These are phyloP conservation scores for Eupeodes latifasciatus DNA, from an alignment of 2,888 invertebrate genomes.

Conservation along the genomic window DNA sequence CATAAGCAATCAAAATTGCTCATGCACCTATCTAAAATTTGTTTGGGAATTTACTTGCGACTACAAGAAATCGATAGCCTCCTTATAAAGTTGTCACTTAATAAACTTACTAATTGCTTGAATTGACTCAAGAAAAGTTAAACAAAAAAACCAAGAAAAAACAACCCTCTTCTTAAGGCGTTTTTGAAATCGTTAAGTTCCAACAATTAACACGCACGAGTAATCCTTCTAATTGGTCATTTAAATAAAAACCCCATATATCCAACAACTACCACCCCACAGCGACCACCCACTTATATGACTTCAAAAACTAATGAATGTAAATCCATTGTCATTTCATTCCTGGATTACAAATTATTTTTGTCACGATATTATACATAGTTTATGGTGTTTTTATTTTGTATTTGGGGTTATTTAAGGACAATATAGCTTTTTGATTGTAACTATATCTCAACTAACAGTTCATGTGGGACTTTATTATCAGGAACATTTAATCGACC, in stretches of 20 bases:
- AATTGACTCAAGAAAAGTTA: neutral
- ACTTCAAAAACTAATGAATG: constrained; percentile 12
- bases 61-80: too few relatives aligned
- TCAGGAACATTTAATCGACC: neutral
- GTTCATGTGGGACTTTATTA: neutral
- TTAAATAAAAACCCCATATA: neutral
- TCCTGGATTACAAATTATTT: constrained; percentile 20
- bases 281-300: constrained; percentile 1
- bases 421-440: constrained; percentile 3
- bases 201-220: constrained; percentile 9
- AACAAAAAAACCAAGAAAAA: too few relatives aligned
- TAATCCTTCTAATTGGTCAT: constrained; percentile 4
- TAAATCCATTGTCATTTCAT: constrained; percentile 12
- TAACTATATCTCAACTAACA: too few relatives aligned
- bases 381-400: too few relatives aligned
- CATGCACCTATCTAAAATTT: too few relatives aligned
- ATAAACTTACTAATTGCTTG: neutral
- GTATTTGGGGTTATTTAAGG: neutral
- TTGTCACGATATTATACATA: neutral
- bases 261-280: neutral
- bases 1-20: too few relatives aligned
- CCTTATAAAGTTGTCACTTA: too few relatives aligned
- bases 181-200: constrained; percentile 11
- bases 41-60: too few relatives aligned
- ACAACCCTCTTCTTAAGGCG: neutral